Base-by-base conservation (phyloP, 1,140 invertebrate genomes). In the Musca vetustissima region DNA sequence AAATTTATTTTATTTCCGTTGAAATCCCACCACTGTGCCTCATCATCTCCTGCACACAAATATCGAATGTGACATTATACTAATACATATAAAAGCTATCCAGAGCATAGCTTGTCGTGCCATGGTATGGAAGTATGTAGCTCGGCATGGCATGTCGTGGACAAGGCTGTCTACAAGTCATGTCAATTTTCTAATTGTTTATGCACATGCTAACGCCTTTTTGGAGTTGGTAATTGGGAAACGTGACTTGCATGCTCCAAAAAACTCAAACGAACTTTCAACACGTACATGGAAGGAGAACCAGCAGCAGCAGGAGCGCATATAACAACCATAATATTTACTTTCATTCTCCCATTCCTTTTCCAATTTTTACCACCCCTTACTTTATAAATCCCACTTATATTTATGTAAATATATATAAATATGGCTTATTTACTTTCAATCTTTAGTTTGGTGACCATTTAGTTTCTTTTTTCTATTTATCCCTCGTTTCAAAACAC, bases 211-310 rank as follows among this genome's bases (percentile, higher is more conserved):
- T 59, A 59, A 43, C 28, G 57, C 57, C 32, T 61, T 61, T 61
- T 61, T 61, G 57, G 32, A 65, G 59, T 57, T 48, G 64, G 24
- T 66, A 69, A 69, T 66, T 57, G 52, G 32, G 66, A 69, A 66
- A 36, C 68, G 68, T 66, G 64, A 69, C 68, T 55, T 57, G 64
- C 64, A 69, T 66, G 36, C 11, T 13, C 11, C n/a, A 9, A 43
- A 43, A 43, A 43, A 9, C 36, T 9, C 7, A 43, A 43, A 8
- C 13, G 36, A 43, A 43, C 6, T 43, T 43, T 43, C 6, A 43
- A n/a, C n/a, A n/a, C n/a, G n/a, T 7, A 17, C 22, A 53, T 53
- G n/a, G 22, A 2, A 53, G n/a, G 22, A 1, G 17, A 4, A 53
- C 4, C 3, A 53, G 22, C 1, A 4, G 17, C 50, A 1, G 22